These are phyloP conservation scores for Arctopsyche grandis DNA, from an alignment of 1,140 invertebrate species.

Conservation along the genomic window DNA sequence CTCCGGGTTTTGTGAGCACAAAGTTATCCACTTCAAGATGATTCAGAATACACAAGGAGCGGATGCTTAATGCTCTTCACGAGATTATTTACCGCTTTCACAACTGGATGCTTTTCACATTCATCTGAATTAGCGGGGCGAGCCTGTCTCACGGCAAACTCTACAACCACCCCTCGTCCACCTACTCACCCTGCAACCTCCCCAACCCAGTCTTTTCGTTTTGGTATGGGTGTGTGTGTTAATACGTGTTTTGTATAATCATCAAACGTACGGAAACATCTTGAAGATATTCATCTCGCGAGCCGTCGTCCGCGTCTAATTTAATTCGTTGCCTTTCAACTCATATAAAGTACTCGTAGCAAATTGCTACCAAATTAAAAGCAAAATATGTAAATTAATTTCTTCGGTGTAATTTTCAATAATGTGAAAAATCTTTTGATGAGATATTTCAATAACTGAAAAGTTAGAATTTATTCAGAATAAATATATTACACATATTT, in stretches of 20 bases:
- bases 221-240: background rate
- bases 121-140: constrained; percentile 39
- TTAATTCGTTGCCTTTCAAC: background rate
- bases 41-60: constrained; percentile 27
- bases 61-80: constrained; percentile 42
- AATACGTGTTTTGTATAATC: background rate
- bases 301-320: background rate
- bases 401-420: background rate
- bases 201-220: background rate
- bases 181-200: background rate
- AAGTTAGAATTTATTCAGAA: no score
- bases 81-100: constrained; percentile 45
- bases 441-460: background rate
- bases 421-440: background rate
- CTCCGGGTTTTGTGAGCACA: constrained; percentile 37
- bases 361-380: background rate
- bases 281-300: constrained; percentile 6
- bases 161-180: background rate
- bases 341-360: background rate
- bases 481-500: no score
- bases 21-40: constrained; percentile 41
- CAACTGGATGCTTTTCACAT: constrained; percentile 44
- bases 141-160: constrained; percentile 15
- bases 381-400: background rate
- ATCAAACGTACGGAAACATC: background rate